Conservation (phyloP, 2,888 invertebrate species). For the Catonia carolina region DNA sequence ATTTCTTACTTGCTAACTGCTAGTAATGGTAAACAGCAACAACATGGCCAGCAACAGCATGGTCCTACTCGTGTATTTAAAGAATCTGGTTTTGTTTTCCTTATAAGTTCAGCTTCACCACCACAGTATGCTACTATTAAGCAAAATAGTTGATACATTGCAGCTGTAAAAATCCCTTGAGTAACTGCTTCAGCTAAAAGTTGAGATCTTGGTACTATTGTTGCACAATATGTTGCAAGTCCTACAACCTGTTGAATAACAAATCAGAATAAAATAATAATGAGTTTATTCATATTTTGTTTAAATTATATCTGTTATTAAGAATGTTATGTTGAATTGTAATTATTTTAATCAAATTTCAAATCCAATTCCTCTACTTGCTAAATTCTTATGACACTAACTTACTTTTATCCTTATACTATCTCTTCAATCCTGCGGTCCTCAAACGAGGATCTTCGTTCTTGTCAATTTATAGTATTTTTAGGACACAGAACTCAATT, state of each 20-base stretch:
- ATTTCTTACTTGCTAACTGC: constrained; percentile 49
- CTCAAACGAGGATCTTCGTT: too few species aligned
- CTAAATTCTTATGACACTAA: too few species aligned
- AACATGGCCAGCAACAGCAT: constrained; percentile 69
- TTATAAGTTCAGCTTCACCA: constrained; percentile 53
- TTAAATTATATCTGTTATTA: too few species aligned
- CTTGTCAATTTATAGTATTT: too few species aligned
- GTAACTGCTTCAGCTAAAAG: constrained; percentile 60
- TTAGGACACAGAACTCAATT: too few species aligned
- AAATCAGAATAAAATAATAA: background rate
- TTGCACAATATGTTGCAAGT: constrained; percentile 50
- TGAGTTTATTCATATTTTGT: background rate
- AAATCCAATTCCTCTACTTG: too few species aligned
- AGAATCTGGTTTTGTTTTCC: constrained; percentile 50
- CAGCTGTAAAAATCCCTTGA: constrained; percentile 61
- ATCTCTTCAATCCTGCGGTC: too few species aligned
- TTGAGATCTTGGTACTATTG: constrained; percentile 57
- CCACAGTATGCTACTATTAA: constrained; percentile 59
- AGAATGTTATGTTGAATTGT: too few species aligned
- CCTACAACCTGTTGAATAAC: constrained; percentile 53
- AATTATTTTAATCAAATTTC: too few species aligned
- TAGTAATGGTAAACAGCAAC: constrained; percentile 51
- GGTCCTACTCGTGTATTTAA: constrained; percentile 58
- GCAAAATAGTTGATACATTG: constrained; percentile 62
- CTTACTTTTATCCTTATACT: too few species aligned